A percentile compares a stretch with the other conserved stretches of the same genome.
phyloP scores from a whole-genome alignment of 2,113 vertebrate species.

The Blennius ocellaris region DNA sequence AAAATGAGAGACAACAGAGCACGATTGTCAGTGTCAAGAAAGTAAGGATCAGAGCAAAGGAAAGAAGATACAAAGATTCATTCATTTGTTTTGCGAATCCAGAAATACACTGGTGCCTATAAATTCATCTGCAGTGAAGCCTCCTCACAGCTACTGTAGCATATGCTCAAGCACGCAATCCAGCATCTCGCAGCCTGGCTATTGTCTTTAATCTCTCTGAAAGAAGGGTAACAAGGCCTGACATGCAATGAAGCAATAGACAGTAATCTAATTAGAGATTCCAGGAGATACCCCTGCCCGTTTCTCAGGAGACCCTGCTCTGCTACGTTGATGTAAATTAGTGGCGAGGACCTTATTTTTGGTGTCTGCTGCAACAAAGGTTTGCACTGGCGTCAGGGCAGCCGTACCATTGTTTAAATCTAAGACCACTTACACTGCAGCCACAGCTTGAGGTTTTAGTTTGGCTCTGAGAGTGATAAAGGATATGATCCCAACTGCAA shows the following conservation, averaged over 20 bases:
- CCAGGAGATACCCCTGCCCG: slow-evolving; percentile 76
- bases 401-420: slow-evolving; percentile 43
- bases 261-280: slow-evolving; percentile 87
- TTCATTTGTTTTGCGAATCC: slow-evolving; percentile 60
- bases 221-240: slow-evolving; percentile 82
- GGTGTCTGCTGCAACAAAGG: slow-evolving; percentile 75
- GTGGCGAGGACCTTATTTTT: slow-evolving; percentile 78
- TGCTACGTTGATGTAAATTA: slow-evolving; percentile 80
- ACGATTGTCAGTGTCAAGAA: slow-evolving; percentile 45
- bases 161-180: slow-evolving; percentile 49
- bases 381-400: slow-evolving; percentile 36
- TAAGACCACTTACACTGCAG: slow-evolving; percentile 61
- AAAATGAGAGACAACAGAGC: slow-evolving; percentile 33
- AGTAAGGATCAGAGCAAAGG: slow-evolving; percentile 42
- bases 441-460: slow-evolving; percentile 38
- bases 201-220: slow-evolving; percentile 83
- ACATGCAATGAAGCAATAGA: slow-evolving; percentile 83
- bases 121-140: slow-evolving; percentile 59
- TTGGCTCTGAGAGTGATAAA: slow-evolving; percentile 49
- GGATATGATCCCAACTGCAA: slow-evolving; percentile 52
- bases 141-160: slow-evolving; percentile 37
- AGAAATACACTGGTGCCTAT: slow-evolving; percentile 37
- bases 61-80: slow-evolving; percentile 40
- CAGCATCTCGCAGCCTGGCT: slow-evolving; percentile 59
- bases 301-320: slow-evolving; percentile 76